Percentiles rank a stretch among this genome's conserved stretches.
Conservation (phyloP, 64 coral and sea anemone species). For the Actinia equina region DNA sequence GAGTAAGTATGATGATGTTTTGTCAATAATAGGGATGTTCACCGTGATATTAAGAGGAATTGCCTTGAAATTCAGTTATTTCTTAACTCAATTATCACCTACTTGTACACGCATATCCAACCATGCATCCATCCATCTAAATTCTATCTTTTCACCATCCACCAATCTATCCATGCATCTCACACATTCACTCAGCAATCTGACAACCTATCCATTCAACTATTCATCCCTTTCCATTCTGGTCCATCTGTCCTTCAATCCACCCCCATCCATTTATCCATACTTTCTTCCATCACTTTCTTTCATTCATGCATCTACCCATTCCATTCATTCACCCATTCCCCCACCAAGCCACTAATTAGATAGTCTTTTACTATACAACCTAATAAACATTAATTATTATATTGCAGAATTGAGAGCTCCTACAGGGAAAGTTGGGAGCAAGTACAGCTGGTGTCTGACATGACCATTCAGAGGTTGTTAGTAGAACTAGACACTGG, state of each 20-base stretch:
- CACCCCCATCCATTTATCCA: not conserved
- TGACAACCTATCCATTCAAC: no score
- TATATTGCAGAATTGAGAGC: conserved; percentile 64
- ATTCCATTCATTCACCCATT: no score
- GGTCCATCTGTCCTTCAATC: not conserved
- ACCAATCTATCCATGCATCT: not conserved
- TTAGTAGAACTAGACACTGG: conserved; percentile 87
- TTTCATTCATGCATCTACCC: not conserved
- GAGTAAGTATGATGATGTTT: conserved; percentile 52
- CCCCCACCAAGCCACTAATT: not conserved
- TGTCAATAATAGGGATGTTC: not conserved
- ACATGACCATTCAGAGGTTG: conserved; percentile 78
- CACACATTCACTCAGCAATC: no score
- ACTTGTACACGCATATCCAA: no score
- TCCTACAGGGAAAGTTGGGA: conserved; percentile 84
- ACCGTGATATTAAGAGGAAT: no score
- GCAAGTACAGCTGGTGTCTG: conserved; percentile 77
- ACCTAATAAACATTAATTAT: not conserved
- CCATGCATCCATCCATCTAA: no score
- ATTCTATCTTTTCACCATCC: no score
- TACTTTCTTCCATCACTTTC: no score
- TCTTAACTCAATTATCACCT: no score
- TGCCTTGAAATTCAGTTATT: no score
- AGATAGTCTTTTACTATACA: not conserved
- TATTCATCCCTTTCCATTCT: no score